A percentile compares a stretch with the other conserved stretches of the same genome.
Conservation (phyloP, 1,140 invertebrate genomes). For the Phymorhynchus buccinoides region DNA sequence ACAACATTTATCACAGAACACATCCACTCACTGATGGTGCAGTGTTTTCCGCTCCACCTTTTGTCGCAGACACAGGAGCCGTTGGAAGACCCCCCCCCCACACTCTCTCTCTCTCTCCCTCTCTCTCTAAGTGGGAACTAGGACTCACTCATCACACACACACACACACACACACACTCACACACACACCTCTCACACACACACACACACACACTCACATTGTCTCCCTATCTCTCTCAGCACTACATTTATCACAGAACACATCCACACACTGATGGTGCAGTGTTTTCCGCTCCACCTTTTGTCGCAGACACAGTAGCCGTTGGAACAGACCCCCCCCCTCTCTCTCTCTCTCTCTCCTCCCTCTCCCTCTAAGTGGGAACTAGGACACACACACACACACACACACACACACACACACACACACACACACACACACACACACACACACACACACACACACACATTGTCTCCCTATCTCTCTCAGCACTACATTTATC, state of each 20-base stretch:
- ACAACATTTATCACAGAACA: no score
- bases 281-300: constrained; percentile 98
- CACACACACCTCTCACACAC: no score
- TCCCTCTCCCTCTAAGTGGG: no score
- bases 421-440: not conserved
- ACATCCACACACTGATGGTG: constrained; percentile 85
- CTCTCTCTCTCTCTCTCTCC: no score
- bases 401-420: not conserved
- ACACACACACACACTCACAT: no score
- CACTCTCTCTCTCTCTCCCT: no score
- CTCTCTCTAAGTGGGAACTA: no score
- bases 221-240: not conserved
- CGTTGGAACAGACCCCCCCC: constrained; percentile 98
- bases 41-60: constrained; percentile 97
- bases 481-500: no score
- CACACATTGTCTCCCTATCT: no score
- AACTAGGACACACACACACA: not conserved
- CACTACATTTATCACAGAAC: no score
- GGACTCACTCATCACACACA: no score
- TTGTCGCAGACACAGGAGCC: constrained; percentile 96
- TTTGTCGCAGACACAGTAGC: constrained; percentile 96
- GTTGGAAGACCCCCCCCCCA: constrained; percentile 75
- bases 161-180: no score
- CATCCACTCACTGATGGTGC: constrained; percentile 87
- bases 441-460: constrained; percentile 5